phyloP scores from a whole-genome alignment of 2,113 vertebrate genomes.

The Puma concolor region DNA sequence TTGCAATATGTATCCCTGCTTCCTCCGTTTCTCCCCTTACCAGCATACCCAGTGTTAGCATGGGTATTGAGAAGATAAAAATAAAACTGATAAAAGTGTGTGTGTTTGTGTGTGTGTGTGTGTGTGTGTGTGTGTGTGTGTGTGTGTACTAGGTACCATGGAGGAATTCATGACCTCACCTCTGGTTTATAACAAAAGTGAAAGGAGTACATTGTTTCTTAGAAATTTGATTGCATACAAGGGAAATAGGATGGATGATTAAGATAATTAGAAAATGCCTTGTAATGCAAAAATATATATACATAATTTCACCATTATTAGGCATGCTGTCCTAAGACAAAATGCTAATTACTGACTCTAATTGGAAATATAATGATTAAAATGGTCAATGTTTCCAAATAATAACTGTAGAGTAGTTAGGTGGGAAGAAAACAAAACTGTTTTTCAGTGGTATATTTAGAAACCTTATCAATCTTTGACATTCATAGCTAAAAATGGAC shows the following conservation, averaged over 20 bases:
- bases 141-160: background rate
- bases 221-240: slow-evolving; percentile 16
- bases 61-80: background rate
- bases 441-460: background rate
- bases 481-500: slow-evolving; percentile 9
- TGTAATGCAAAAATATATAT: background rate
- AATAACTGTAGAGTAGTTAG: slow-evolving; percentile 28
- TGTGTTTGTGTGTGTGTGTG: background rate
- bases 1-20: background rate
- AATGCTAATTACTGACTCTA: slow-evolving; percentile 45
- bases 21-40: background rate
- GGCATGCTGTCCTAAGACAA: background rate
- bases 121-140: background rate
- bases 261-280: slow-evolving; percentile 45
- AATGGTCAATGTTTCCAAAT: slow-evolving; percentile 38
- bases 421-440: slow-evolving; percentile 15
- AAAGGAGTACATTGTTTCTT: background rate
- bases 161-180: background rate
- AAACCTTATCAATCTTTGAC: slow-evolving; percentile 37
- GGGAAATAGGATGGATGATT: background rate
- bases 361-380: slow-evolving; percentile 39
- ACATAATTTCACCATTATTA: slow-evolving; percentile 16
- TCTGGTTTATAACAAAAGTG: background rate
- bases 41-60: background rate
- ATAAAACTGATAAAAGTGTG: background rate